Percentiles rank a stretch among this genome's conserved stretches.
These are phyloP conservation scores for Cephus pygmeus DNA, from an alignment of 2,888 invertebrate genomes.

Conservation along the genomic window DNA sequence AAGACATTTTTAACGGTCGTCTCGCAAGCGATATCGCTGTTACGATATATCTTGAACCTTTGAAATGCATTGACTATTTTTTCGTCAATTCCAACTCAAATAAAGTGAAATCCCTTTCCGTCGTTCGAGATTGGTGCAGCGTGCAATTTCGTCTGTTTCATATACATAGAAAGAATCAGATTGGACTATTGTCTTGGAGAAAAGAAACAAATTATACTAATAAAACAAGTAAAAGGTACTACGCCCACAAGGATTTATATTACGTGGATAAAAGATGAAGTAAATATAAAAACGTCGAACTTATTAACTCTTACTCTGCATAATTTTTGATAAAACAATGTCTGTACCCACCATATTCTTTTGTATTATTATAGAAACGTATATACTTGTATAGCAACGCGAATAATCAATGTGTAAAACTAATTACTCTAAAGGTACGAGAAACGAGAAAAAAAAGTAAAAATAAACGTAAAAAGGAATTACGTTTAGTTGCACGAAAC, in stretches of 20 bases:
- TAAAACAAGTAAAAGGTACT: no score
- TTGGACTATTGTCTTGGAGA: no score
- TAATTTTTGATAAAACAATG: neutral
- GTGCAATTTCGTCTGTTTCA: no score
- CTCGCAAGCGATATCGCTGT: neutral
- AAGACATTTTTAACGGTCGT: neutral
- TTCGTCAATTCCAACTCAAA: no score
- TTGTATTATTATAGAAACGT: neutral
- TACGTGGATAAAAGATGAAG: neutral
- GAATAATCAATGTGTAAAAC: neutral
- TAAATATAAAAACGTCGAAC: neutral
- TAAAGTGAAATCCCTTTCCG: no score
- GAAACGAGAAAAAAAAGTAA: neutral
- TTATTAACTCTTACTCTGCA: neutral
- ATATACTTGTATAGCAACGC: neutral
- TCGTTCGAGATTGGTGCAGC: no score
- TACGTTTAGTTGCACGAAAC: neutral
- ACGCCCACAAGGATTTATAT: no score
- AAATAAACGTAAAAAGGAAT: neutral
- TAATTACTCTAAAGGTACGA: neutral
- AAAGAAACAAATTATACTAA: no score
- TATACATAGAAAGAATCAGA: no score
- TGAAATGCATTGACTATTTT: neutral
- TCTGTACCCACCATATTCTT: neutral
- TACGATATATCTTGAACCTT: neutral